phyloP scores from a whole-genome alignment of 2,797 vertebrate genomes.

The Sebastes iracundus region DNA sequence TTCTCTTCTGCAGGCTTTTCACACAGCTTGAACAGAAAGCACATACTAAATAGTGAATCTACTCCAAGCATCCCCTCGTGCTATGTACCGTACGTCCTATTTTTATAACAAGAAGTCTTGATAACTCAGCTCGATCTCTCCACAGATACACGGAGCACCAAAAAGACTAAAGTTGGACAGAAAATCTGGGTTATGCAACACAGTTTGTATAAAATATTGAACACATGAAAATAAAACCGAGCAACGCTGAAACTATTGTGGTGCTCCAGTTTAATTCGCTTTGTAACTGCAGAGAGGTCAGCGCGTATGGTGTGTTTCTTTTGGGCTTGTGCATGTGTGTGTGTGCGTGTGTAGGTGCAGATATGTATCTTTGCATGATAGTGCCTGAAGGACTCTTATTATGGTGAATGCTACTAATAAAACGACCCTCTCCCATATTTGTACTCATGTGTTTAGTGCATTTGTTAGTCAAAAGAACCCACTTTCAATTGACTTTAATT shows the following conservation, averaged over 20 bases:
- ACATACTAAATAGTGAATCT: conserved; percentile 3
- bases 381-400: not conserved
- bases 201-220: conserved; percentile 47
- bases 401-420: not conserved
- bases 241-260: not conserved
- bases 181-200: conserved; percentile 46
- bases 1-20: not conserved
- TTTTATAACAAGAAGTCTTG: conserved; percentile 35
- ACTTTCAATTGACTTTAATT: not conserved
- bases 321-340: not conserved
- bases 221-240: conserved; percentile 36
- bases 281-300: conserved; percentile 3
- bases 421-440: not conserved
- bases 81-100: conserved; percentile 26
- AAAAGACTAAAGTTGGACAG: conserved; percentile 22
- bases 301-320: not conserved
- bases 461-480: not conserved
- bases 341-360: not conserved
- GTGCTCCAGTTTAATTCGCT: conserved; percentile 17
- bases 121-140: conserved; percentile 24
- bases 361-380: not conserved
- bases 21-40: not conserved
- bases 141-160: conserved; percentile 39
- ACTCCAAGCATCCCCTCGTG: not conserved
- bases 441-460: not conserved